phyloP scores from a whole-genome alignment of 1,140 invertebrate species.

The Cheumatopsyche charites region DNA sequence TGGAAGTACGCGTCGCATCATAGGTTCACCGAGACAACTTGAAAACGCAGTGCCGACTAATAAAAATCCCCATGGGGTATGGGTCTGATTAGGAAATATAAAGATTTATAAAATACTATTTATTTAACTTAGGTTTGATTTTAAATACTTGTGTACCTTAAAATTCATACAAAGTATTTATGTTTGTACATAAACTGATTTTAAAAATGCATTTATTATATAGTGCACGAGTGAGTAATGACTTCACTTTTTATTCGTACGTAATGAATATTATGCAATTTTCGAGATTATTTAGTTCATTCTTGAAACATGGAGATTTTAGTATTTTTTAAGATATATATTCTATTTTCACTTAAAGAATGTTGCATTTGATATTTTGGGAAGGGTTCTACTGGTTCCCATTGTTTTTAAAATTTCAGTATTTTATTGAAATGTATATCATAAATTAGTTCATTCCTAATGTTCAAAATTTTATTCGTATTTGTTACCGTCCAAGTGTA shows the following conservation, averaged over 20 bases:
- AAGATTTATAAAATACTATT: constrained; percentile 39
- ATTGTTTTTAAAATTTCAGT: too few relatives aligned
- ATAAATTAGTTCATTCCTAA: too few relatives aligned
- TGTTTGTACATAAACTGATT: not conserved
- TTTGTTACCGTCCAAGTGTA: too few relatives aligned
- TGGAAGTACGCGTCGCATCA: constrained; percentile 86
- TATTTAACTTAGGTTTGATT: constrained; percentile 29
- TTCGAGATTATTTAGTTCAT: not conserved
- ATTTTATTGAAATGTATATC: too few relatives aligned
- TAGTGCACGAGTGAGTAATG: too few relatives aligned
- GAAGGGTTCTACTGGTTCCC: too few relatives aligned
- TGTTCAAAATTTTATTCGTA: too few relatives aligned
- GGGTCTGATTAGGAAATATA: constrained; percentile 71
- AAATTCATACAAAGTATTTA: not conserved
- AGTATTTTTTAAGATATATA: too few relatives aligned
- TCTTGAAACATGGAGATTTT: not conserved
- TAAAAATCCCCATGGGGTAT: constrained; percentile 95
- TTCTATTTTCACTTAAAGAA: not conserved
- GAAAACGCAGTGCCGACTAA: constrained; percentile 93
- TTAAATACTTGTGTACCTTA: constrained; percentile 26
- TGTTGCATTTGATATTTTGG: not conserved
- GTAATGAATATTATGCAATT: not conserved
- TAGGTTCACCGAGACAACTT: constrained; percentile 86
- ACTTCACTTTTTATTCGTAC: not conserved
- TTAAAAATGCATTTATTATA: too few relatives aligned